Evolutionary conservation across 2,113 vertebrate species (phyloP).

Genomic region (Struthio camelus): DNA sequence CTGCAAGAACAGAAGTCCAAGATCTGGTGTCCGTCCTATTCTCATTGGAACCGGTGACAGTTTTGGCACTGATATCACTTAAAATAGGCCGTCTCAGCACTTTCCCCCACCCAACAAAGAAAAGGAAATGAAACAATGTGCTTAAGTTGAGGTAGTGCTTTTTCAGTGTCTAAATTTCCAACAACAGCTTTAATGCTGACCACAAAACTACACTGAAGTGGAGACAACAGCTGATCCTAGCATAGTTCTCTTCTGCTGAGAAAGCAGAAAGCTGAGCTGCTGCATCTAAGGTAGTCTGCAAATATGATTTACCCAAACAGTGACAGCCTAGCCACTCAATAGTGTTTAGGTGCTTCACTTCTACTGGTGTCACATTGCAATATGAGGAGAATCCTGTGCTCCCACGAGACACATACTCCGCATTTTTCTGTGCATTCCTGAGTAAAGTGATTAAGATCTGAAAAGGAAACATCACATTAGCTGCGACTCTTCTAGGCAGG

Average conservation of each 20-base stretch:
- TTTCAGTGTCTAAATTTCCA: not conserved
- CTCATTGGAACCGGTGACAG: not conserved
- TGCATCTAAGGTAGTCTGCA: not conserved
- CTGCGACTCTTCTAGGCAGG: not conserved
- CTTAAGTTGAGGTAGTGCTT: not conserved
- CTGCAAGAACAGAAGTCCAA: not conserved
- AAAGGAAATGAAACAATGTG: slow-evolving; percentile 21
- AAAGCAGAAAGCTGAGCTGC: not conserved
- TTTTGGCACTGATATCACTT: not conserved
- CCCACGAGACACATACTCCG: not conserved
- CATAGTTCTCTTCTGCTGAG: not conserved
- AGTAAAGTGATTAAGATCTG: not conserved
- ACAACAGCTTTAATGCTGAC: not conserved
- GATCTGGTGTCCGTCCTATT: not conserved
- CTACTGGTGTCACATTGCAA: not conserved
- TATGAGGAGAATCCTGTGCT: not conserved
- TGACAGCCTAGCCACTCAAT: not conserved
- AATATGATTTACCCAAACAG: not conserved
- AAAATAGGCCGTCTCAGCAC: slow-evolving; percentile 11
- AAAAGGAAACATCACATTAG: not conserved
- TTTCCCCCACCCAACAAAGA: not conserved
- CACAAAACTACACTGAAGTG: not conserved
- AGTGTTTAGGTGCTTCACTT: not conserved
- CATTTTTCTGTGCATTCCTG: not conserved
- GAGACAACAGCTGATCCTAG: not conserved